Evolutionary conservation across 2,797 vertebrate genomes (phyloP), one percentile per base, ranked within the genome.

Genomic region (Galagoides demidoff): DNA sequence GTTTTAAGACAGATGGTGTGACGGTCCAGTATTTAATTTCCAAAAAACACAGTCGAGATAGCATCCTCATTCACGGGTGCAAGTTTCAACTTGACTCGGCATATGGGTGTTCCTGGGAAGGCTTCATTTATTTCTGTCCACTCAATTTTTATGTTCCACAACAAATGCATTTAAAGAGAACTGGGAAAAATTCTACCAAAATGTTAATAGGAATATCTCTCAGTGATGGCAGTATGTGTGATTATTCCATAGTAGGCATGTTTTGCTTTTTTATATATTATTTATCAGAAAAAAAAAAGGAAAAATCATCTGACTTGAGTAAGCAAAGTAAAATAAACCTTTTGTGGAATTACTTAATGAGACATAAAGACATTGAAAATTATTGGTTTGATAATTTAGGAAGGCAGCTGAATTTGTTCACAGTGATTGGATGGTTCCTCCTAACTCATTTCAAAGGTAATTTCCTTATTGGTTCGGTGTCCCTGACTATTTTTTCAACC

Each of bases 211-310:
- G 57, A 34, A 1, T 34, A 29, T 13, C 37, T 61, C 49, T 92
- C 66, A 82, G 31, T 85, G 79, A 66, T 68, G 49, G 64, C 43
- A 70, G 79, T 82, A 61, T n/a, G 76, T 92, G 49, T 85, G 68
- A 76, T 89, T 52, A 92, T 85, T 83, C 79, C 34, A 82, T 3
- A 25, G 23, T 71, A 55, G 76, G 22, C 81, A 87, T 89, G 31
- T 64, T 94, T 96, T 92, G 81, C 34, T 96, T 78, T 90, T 88
- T 93, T 93, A 86, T 66, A 55, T 68, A 73, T 78, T 68, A 43
- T 43, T 90, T 95, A 73, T 81, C 27, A 85, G 70, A 45, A 73
- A 43, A 43, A 76, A 64, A 64, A 29, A 64, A 19, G n/a, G 64
- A n/a, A 68, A 45, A 74, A 29, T 78, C 52, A 73, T 49, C 20